A percentile compares a stretch with the other conserved stretches of the same genome.
phyloP scores from a whole-genome alignment of 2,113 vertebrate species.

The Heterochromis multidens region DNA sequence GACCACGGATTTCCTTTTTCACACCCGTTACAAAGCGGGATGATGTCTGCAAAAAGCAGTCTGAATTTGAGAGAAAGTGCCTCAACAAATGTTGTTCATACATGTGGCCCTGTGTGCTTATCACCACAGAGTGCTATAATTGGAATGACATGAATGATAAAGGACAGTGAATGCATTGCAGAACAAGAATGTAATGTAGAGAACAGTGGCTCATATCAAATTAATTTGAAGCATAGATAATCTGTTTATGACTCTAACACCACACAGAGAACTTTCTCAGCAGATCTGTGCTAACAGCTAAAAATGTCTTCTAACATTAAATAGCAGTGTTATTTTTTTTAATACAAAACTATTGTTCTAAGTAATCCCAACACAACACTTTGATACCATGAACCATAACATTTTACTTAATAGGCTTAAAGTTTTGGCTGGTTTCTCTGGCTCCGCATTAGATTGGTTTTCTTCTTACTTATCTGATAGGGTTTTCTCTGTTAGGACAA shows the following conservation, averaged over 20 bases:
- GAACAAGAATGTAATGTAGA: background rate
- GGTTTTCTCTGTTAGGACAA: too few relatives aligned
- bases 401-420: too few relatives aligned
- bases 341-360: too few relatives aligned
- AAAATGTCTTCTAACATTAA: too few relatives aligned
- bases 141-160: background rate
- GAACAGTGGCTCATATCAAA: background rate
- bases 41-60: background rate
- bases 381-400: too few relatives aligned
- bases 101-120: background rate
- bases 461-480: too few relatives aligned
- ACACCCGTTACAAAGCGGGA: background rate
- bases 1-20: background rate
- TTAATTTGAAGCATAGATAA: background rate
- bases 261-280: background rate
- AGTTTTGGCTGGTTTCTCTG: too few relatives aligned
- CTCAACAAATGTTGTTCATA: background rate
- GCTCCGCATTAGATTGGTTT: too few relatives aligned
- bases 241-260: background rate
- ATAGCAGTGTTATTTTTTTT: too few relatives aligned
- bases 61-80: background rate
- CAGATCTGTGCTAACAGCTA: background rate
- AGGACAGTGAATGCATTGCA: background rate
- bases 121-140: background rate
- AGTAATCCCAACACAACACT: too few relatives aligned